Evolutionary conservation across 1,140 invertebrate genomes (phyloP).

Genomic region (Drosophila sturtevanti): DNA sequence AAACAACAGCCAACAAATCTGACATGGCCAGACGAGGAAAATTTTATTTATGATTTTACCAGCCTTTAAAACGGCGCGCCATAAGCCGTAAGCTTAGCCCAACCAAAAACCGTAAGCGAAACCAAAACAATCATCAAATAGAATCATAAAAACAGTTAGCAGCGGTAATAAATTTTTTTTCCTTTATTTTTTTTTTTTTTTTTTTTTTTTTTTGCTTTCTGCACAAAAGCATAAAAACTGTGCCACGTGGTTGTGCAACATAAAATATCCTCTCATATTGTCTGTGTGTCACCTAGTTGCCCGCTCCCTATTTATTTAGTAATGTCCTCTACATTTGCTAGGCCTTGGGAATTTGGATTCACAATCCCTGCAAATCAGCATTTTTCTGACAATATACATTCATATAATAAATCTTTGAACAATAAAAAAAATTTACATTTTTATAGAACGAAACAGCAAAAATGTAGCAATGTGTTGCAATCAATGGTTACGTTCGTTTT

Average conservation of each 20-base stretch:
- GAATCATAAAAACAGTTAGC: constrained; percentile 79
- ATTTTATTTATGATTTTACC: constrained; percentile 65
- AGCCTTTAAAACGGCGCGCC: constrained; percentile 17
- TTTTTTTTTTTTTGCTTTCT: constrained; percentile 8
- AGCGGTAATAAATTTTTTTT: constrained; percentile 63
- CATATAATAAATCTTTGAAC: constrained; percentile 67
- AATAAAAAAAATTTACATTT: constrained; percentile 77
- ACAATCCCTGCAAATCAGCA: constrained; percentile 69
- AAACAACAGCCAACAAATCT: constrained; percentile 1
- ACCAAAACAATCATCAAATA: constrained; percentile 77
- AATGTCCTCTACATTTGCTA: constrained; percentile 44
- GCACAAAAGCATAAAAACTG: constrained; percentile 66
- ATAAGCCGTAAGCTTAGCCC: constrained; percentile 38
- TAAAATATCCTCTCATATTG: constrained; percentile 51
- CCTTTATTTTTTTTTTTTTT: background rate
- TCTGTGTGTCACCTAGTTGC: constrained; percentile 2
- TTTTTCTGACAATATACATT: constrained; percentile 45
- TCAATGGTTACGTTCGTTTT: constrained; percentile 22
- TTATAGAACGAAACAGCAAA: constrained; percentile 42
- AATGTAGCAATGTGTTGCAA: constrained; percentile 43
- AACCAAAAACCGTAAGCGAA: constrained; percentile 25
- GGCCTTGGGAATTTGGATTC: constrained; percentile 1
- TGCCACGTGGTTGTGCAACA: constrained; percentile 61
- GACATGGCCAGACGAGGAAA: constrained; percentile 17
- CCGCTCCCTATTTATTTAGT: constrained; percentile 5